These are phyloP conservation scores for Scyliorhinus canicula DNA, from an alignment of 2,797 vertebrate genomes.

Conservation along the genomic window DNA sequence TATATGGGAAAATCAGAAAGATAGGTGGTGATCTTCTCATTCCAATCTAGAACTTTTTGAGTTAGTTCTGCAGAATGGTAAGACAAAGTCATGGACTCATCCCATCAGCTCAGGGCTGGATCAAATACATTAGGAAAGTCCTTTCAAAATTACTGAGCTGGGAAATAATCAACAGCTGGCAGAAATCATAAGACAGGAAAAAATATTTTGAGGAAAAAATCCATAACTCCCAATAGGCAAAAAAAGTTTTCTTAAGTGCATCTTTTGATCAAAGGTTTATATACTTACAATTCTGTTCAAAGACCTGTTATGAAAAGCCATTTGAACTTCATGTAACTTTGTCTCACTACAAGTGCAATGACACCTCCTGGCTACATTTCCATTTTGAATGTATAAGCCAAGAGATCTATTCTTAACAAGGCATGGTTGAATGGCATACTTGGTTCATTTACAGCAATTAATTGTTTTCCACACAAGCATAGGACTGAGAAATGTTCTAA, in stretches of 20 bases:
- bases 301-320: background rate
- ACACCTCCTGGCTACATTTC: background rate
- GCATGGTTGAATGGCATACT: background rate
- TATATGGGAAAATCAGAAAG: background rate
- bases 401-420: background rate
- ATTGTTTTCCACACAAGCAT: background rate
- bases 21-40: background rate
- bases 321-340: background rate
- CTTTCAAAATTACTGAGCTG: background rate
- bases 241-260: background rate
- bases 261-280: background rate
- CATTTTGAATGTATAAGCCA: background rate
- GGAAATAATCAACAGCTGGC: background rate
- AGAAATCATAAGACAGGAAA: background rate
- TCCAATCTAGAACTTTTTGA: background rate
- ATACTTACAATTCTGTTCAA: background rate
- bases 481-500: background rate
- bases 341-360: background rate
- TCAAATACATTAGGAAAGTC: background rate
- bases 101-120: background rate
- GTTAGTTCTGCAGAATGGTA: background rate
- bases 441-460: background rate
- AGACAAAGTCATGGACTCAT: background rate
- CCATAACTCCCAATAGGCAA: background rate
- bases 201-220: background rate